Conservation (phyloP, 1,140 invertebrate genomes). For the Caenorhabditis briggsae region DNA sequence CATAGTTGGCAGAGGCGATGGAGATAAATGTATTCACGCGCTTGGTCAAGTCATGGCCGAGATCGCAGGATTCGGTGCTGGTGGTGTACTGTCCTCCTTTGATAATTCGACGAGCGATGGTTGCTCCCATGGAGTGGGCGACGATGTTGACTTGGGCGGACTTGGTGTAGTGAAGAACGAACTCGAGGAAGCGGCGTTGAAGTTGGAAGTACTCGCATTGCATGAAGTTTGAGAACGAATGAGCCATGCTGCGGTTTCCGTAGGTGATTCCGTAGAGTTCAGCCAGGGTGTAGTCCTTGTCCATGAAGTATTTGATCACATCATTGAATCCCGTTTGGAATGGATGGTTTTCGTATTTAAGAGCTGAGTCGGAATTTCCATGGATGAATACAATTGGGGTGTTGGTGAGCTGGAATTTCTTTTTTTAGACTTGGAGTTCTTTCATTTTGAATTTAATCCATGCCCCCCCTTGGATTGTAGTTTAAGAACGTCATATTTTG, state of each 20-base stretch:
- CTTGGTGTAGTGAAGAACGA: slow-evolving; percentile 65
- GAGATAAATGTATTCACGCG: slow-evolving; percentile 63
- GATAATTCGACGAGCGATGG: slow-evolving; percentile 63
- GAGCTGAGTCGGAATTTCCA: slow-evolving; percentile 68
- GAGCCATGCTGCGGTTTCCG: slow-evolving; percentile 60
- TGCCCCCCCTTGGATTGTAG: not conserved
- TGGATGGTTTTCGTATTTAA: slow-evolving; percentile 18
- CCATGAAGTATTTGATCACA: slow-evolving; percentile 54
- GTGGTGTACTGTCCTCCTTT: slow-evolving; percentile 63
- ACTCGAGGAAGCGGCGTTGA: slow-evolving; percentile 58
- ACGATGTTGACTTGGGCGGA: slow-evolving; percentile 63
- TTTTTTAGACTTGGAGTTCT: not conserved
- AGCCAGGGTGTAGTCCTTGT: slow-evolving; percentile 57
- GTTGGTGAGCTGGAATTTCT: slow-evolving; percentile 57
- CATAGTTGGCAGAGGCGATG: slow-evolving; percentile 66
- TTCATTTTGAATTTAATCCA: not conserved
- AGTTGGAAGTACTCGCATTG: slow-evolving; percentile 19
- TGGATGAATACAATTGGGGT: slow-evolving; percentile 70
- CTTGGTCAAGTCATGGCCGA: slow-evolving; percentile 58
- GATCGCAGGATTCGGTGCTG: slow-evolving; percentile 58
- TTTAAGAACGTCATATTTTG: slow-evolving; percentile 3
- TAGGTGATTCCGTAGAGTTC: slow-evolving; percentile 69
- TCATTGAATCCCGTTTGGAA: slow-evolving; percentile 51
- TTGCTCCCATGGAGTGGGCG: slow-evolving; percentile 70
- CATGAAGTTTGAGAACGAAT: slow-evolving; percentile 17